phyloP scores from a whole-genome alignment of 2,797 vertebrate genomes.

The Melanotaenia maccullochi region DNA sequence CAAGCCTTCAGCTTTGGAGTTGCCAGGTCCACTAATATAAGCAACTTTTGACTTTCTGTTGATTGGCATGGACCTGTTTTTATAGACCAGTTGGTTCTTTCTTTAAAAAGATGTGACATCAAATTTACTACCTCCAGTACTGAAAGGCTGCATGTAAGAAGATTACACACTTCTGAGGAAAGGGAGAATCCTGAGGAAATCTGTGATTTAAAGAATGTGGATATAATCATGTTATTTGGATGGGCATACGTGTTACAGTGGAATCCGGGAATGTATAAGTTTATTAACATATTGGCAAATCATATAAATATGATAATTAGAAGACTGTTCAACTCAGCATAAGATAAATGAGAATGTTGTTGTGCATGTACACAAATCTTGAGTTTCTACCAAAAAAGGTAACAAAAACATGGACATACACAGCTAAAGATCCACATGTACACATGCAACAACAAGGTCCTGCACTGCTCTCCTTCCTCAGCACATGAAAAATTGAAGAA shows the following conservation, averaged over 20 bases:
- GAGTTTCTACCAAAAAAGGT: background rate
- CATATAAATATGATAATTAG: background rate
- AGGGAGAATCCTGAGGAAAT: background rate
- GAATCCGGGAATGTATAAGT: background rate
- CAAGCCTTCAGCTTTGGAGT: background rate
- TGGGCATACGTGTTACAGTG: background rate
- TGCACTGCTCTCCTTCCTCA: constrained; percentile 44
- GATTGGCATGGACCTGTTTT: background rate
- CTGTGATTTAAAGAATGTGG: background rate
- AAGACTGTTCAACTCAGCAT: background rate
- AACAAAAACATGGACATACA: background rate
- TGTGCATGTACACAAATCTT: background rate
- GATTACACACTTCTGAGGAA: background rate
- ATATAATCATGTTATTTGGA: background rate
- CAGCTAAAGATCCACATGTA: background rate
- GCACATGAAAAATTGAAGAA: constrained; percentile 63
- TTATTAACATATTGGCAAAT: background rate
- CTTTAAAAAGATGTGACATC: background rate
- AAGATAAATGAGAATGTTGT: background rate
- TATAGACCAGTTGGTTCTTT: background rate
- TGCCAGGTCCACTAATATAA: background rate
- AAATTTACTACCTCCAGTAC: background rate
- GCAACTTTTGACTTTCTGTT: background rate
- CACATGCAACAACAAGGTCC: constrained; percentile 5
- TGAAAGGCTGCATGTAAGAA: background rate